A percentile compares a stretch with the other conserved stretches of the same genome.
Conservation (phyloP, 2,113 vertebrate genomes). For the Semicossyphus pulcher region DNA sequence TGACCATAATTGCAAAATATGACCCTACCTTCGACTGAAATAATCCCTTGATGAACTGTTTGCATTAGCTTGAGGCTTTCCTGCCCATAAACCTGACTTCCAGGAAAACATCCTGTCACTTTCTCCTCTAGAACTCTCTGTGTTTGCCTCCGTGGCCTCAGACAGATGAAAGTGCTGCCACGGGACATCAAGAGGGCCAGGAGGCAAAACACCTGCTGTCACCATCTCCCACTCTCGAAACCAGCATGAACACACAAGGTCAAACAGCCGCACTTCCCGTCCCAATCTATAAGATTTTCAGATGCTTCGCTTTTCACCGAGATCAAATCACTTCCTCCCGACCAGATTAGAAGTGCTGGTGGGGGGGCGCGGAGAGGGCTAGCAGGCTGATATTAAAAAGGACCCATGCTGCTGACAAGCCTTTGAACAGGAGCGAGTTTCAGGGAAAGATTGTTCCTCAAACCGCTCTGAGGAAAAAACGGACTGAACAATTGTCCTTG, state of each 20-base stretch:
- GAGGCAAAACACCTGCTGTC: constrained; percentile 57
- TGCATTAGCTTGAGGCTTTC: neutral
- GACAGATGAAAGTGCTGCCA: constrained; percentile 48
- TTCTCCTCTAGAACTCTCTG: neutral
- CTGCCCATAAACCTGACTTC: neutral
- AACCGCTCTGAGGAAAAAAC: constrained; percentile 21
- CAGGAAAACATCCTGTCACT: neutral
- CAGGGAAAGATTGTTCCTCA: constrained; percentile 27
- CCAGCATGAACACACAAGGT: constrained; percentile 60
- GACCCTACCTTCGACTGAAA: neutral
- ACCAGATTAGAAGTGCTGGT: constrained; percentile 60
- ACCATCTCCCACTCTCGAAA: constrained; percentile 43
- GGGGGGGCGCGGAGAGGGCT: constrained; percentile 27
- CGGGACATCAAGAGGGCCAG: constrained; percentile 43
- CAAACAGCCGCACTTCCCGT: constrained; percentile 56
- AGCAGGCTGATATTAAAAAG: constrained; percentile 59
- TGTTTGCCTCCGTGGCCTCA: constrained; percentile 23
- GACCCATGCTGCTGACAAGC: constrained; percentile 57
- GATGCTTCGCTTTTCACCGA: constrained; percentile 59
- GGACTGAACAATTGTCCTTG: constrained; percentile 24
- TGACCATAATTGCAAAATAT: neutral
- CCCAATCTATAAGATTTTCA: constrained; percentile 59
- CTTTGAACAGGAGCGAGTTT: constrained; percentile 47
- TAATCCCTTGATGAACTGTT: neutral
- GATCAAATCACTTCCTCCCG: constrained; percentile 74